A percentile compares a stretch with the other conserved stretches of the same genome.
Evolutionary conservation across 2,888 invertebrate genomes (phyloP).

Genomic region (Chrysolina haemoptera): DNA sequence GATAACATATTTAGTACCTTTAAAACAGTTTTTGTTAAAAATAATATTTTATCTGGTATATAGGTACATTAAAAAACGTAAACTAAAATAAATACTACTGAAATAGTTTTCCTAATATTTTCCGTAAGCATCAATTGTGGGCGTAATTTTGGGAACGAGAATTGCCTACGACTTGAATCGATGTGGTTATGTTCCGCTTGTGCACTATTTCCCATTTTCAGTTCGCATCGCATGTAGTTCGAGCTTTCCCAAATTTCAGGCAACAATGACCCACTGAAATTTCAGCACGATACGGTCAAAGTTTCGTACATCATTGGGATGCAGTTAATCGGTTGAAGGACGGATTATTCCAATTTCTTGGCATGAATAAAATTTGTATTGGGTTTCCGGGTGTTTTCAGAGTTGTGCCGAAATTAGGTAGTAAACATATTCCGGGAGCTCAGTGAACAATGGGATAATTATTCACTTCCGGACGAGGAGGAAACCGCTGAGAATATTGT

Average conservation of each 20-base stretch:
- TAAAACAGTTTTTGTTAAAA: too few relatives aligned
- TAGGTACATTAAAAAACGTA: too few relatives aligned
- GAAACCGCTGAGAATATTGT: too few relatives aligned
- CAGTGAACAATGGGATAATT: too few relatives aligned
- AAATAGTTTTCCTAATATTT: not conserved
- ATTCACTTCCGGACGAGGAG: too few relatives aligned
- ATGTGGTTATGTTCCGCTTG: not conserved
- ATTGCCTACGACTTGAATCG: slow-evolving; percentile 4
- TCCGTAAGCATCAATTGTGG: not conserved
- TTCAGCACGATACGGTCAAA: not conserved
- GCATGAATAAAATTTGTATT: slow-evolving; percentile 13
- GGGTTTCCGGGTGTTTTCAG: not conserved
- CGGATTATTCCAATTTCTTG: slow-evolving; percentile 1
- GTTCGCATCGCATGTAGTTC: not conserved
- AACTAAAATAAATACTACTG: not conserved
- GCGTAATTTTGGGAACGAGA: slow-evolving; percentile 7
- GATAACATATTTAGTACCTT: too few relatives aligned
- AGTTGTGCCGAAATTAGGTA: too few relatives aligned
- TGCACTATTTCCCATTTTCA: not conserved
- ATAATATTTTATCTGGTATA: too few relatives aligned
- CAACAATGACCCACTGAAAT: not conserved
- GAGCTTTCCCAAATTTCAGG: not conserved
- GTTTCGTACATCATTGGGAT: not conserved
- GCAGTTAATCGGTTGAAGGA: not conserved
- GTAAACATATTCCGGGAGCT: too few relatives aligned